Conservation (phyloP, 2,113 vertebrate genomes). For the Alexandromys fortis region DNA sequence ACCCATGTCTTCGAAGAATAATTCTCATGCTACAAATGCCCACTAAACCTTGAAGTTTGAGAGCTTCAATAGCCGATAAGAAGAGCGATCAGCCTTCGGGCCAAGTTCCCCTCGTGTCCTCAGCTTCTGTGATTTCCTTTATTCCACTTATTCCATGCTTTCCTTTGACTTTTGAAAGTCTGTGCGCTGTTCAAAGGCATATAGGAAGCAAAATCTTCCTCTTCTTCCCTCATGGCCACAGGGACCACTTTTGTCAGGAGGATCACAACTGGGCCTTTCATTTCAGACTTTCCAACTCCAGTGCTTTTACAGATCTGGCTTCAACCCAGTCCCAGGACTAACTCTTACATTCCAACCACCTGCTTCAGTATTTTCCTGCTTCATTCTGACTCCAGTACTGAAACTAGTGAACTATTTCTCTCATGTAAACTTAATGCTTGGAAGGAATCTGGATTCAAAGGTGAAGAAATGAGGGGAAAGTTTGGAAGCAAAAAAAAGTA, state of each 20-base stretch:
- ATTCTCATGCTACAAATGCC: not conserved
- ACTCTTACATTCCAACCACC: constrained; percentile 32
- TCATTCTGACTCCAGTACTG: not conserved
- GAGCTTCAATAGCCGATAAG: not conserved
- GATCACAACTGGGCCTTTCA: constrained; percentile 18
- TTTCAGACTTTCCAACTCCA: constrained; percentile 24
- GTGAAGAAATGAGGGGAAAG: not conserved
- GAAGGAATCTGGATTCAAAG: constrained; percentile 43
- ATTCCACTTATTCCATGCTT: not conserved
- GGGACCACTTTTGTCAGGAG: not conserved
- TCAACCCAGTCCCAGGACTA: not conserved
- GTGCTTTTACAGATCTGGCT: constrained; percentile 46
- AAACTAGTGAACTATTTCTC: not conserved
- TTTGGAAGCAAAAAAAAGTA: not conserved
- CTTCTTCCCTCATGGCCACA: not conserved
- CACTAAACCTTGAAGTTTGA: not conserved
- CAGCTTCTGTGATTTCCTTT: not conserved
- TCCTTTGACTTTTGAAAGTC: constrained; percentile 59
- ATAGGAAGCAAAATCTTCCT: not conserved
- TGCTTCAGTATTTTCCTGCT: not conserved
- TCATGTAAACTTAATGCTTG: not conserved
- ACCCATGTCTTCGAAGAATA: not conserved
- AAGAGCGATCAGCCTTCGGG: not conserved
- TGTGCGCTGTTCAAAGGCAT: constrained; percentile 23
- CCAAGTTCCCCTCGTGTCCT: not conserved